Base-by-base conservation (phyloP, 1,140 invertebrate species). In the Globodera rostochiensis region DNA sequence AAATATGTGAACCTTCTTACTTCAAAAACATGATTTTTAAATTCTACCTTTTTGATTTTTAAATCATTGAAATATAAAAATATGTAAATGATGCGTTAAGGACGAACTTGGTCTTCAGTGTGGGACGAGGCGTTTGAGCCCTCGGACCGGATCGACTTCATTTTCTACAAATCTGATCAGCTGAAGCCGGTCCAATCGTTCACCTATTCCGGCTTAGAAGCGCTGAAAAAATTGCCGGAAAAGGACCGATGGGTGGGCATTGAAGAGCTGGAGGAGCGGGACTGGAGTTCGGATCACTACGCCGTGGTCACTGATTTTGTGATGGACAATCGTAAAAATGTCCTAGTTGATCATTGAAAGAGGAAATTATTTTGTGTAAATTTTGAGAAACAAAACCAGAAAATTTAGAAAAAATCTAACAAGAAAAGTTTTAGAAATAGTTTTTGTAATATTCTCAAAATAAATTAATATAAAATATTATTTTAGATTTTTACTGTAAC, bases 281-380 rank as follows among this genome's bases (percentile, higher is more conserved):
- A 80, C 57, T 80, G 80, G 53, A 25, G 25, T 21, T 80, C 79
- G 11, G 79, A 80, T n/a, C 79, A 80, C 45, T 80, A 79, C 21
- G 49, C 73, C 8, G 47, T 79, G 19, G 70, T 80, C n/a, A 80
- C 77, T 46, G 79, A 80, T 45, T 80, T 80, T 80, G 60, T 74
- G 57, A 50, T 75, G 49, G 19, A 64, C 21, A 71, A 53, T 9
- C 8, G 8, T 9, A 53, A 53, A 53, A 53, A 53, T 53, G 1
- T 53, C 25, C 25, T 25, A 25, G 1, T 25, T 25, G 25, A 25
- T 25, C 25, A 25, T 25, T 1, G 25, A 25, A 25, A 25, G 25
- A 25, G 25, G 25, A 25, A 25, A 25, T 25, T 25, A 25, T 25
- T 25, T 25, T 25, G 25, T 1, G 25, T 25, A 25, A 25, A 25